Percentiles rank a stretch among this genome's conserved stretches.
These are phyloP conservation scores for Hippocampus kuda DNA, from an alignment of 2,797 vertebrate genomes.

Conservation along the genomic window DNA sequence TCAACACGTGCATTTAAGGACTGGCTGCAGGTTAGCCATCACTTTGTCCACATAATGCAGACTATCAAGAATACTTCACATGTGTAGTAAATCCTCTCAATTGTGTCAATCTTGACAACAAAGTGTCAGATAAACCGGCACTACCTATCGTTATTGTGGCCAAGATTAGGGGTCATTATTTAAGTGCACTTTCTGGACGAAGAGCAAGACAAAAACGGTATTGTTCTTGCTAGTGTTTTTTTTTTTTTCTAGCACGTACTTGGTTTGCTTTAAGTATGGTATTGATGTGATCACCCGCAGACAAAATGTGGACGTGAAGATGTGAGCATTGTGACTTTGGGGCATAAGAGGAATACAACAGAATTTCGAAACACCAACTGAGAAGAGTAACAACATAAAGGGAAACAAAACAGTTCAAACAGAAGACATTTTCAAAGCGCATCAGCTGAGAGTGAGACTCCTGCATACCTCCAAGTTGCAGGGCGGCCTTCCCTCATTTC, in stretches of 20 bases:
- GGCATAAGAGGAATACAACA: neutral
- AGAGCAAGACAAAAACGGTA: neutral
- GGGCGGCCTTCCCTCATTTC: conserved; percentile 69
- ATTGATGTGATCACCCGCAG: neutral
- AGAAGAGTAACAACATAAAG: conserved; percentile 7
- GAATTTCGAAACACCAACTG: conserved; percentile 2
- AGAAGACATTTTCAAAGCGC: conserved; percentile 34
- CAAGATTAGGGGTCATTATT: neutral
- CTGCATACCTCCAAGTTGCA: conserved; percentile 70
- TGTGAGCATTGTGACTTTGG: neutral
- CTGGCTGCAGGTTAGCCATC: neutral
- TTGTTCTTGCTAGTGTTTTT: neutral
- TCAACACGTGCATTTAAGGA: neutral
- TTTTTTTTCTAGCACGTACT: neutral
- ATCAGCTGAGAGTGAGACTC: conserved; percentile 41
- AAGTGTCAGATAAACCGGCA: neutral
- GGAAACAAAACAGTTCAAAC: conserved; percentile 20
- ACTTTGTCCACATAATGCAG: neutral
- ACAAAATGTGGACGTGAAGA: neutral
- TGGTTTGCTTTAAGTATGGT: neutral
- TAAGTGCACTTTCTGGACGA: neutral
- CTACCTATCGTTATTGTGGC: neutral
- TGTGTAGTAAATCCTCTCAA: neutral
- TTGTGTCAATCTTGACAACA: neutral
- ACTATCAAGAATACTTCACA: neutral